Percentiles rank a stretch among this genome's conserved stretches.
These are phyloP conservation scores for Nannobrachium achirus DNA, from an alignment of 2,113 vertebrate genomes.

Conservation along the genomic window DNA sequence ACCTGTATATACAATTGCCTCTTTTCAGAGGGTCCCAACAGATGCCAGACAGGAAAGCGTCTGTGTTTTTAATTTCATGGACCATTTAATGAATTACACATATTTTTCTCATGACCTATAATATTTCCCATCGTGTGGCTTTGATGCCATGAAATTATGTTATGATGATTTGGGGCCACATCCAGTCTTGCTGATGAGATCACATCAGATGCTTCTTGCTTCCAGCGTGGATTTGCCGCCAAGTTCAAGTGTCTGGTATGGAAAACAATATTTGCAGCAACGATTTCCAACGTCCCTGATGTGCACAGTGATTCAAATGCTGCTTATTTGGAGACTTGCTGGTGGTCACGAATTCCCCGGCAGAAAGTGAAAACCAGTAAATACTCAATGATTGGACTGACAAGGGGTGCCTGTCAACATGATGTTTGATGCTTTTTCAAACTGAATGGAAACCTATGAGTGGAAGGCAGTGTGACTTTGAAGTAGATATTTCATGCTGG, in stretches of 20 bases:
- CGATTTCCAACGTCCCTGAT: constrained; percentile 8
- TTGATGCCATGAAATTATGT: background rate
- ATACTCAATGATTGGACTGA: constrained; percentile 56
- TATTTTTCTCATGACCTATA: background rate
- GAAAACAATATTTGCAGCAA: constrained; percentile 3
- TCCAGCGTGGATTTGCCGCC: background rate
- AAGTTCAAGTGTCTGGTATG: background rate
- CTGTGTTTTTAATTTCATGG: background rate
- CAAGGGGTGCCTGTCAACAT: constrained; percentile 62
- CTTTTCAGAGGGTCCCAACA: constrained; percentile 15
- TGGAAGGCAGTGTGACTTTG: constrained; percentile 57
- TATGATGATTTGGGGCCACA: background rate
- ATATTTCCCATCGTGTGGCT: background rate
- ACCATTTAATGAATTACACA: background rate
- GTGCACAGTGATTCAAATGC: constrained; percentile 26
- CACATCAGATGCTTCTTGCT: background rate
- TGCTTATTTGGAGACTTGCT: constrained; percentile 20
- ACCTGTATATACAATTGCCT: background rate
- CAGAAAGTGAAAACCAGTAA: constrained; percentile 51
- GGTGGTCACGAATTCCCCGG: constrained; percentile 52
- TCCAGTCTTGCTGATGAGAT: background rate
- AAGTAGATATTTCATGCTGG: constrained; percentile 56
- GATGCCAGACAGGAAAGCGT: constrained; percentile 4
- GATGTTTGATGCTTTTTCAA: constrained; percentile 59
- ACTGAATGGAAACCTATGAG: constrained; percentile 45